phyloP scores from a whole-genome alignment of 2,888 invertebrate genomes.

The Fragum whitleyi region DNA sequence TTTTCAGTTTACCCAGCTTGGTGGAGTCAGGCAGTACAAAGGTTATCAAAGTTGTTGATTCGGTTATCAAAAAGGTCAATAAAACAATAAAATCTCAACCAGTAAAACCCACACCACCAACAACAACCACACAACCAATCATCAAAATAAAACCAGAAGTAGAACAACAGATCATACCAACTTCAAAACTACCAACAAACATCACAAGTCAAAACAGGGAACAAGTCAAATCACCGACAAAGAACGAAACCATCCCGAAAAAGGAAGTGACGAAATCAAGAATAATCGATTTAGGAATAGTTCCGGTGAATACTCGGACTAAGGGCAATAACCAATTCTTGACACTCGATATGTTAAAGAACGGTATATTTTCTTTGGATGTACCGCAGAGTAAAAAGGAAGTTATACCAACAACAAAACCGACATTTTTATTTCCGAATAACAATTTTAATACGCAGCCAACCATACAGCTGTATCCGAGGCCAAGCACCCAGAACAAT shows the following conservation, averaged over 20 bases:
- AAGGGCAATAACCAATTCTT: background rate
- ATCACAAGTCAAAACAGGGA: background rate
- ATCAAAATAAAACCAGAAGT: background rate
- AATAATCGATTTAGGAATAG: background rate
- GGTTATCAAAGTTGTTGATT: conserved; percentile 2
- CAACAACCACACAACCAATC: background rate
- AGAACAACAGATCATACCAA: conserved; percentile 8
- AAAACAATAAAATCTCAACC: background rate
- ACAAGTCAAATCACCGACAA: background rate
- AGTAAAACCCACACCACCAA: background rate
- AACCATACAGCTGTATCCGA: background rate
- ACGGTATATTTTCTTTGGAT: background rate
- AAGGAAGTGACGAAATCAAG: background rate
- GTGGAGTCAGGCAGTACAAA: background rate
- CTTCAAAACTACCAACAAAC: background rate
- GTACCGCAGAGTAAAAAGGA: background rate
- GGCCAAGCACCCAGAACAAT: background rate
- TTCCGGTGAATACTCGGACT: background rate
- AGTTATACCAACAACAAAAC: background rate
- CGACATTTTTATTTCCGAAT: background rate
- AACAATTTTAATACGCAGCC: background rate
- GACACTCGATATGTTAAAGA: background rate
- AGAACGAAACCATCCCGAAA: background rate
- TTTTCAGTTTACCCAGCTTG: conserved; percentile 11
- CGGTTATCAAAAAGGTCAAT: background rate